Base-by-base conservation (phyloP, 1,140 invertebrate species). In the Cephus cinctus region DNA sequence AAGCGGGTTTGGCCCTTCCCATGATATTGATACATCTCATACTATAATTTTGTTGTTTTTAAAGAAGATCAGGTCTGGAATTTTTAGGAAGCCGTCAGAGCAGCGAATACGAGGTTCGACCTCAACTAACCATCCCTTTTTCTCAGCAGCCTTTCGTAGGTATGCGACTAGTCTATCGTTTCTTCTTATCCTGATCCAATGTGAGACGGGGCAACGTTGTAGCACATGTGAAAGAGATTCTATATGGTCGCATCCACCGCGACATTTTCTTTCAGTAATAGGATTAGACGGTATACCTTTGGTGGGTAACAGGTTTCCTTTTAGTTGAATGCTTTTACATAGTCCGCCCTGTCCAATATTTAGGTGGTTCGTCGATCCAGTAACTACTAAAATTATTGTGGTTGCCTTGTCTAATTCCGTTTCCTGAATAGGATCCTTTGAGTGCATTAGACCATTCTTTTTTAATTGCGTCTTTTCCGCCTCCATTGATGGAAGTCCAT, bases 281-380 rank as follows among this genome's bases (percentile, higher is more conserved):
- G 42, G 42, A 21, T 34, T 43, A 1, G 42, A 43, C 14, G 42
- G 30, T 5, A 43, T 43, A 0, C 42, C 42, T 15, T 43, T 30
- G 0, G 42, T 43, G 4, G 42, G 42, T 4, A 32, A 32, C 3
- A 43, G 19, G 30, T 43, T 43, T 4, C 42, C 42, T 8, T 32
- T 18, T 3, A 43, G 30, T 14, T 43, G 42, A 1, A 21, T 14
- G 42, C 42, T 14, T 34, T 43, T 1, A 43, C 42, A 14, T 11
- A 43, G 14, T 43, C 42, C 0, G 27, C 3, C 42, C 42, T 2
- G 42, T 34, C 42, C 42, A 34, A 19, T 34, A 43, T 3, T 11
- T 4, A 15, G 30, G 42, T 2, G 23, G 42, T 19, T 32, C 22
- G 18, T 43, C 42, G 2, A 43, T 34, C 42, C 42, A 34, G 18